phyloP scores from a whole-genome alignment of 2,797 vertebrate genomes.

The Gymnocypris eckloni region DNA sequence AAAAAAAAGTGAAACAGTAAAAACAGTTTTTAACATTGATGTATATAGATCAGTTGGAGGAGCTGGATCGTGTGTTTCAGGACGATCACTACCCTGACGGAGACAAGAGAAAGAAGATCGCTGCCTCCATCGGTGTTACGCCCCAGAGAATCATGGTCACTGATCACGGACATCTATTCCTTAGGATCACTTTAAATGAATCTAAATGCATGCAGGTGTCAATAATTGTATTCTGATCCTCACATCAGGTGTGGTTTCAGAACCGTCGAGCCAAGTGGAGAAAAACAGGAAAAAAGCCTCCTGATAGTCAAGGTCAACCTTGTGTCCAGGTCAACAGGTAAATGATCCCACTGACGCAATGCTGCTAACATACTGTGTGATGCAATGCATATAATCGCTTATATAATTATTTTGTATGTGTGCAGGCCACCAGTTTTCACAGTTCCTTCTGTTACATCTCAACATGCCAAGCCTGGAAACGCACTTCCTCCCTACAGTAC shows the following conservation, averaged over 20 bases:
- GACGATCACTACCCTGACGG: constrained; percentile 94
- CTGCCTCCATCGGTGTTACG: constrained; percentile 87
- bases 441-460: constrained; percentile 59
- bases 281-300: constrained; percentile 71
- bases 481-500: constrained; percentile 68
- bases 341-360: neutral
- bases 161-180: neutral
- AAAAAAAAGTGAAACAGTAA: neutral
- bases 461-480: constrained; percentile 65
- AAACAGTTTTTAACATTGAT: neutral
- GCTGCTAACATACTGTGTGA: neutral
- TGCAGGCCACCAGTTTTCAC: constrained; percentile 62
- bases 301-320: constrained; percentile 10
- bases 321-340: constrained; percentile 47
- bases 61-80: constrained; percentile 88
- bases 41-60: constrained; percentile 84
- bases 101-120: constrained; percentile 90
- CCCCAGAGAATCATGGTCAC: constrained; percentile 95
- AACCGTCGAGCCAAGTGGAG: constrained; percentile 96
- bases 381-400: neutral
- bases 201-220: neutral
- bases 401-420: constrained; percentile 53
- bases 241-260: constrained; percentile 94
- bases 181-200: neutral
- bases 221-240: neutral